Base-by-base conservation (phyloP, 2,797 vertebrate genomes). In the Megalops cyprinoides region DNA sequence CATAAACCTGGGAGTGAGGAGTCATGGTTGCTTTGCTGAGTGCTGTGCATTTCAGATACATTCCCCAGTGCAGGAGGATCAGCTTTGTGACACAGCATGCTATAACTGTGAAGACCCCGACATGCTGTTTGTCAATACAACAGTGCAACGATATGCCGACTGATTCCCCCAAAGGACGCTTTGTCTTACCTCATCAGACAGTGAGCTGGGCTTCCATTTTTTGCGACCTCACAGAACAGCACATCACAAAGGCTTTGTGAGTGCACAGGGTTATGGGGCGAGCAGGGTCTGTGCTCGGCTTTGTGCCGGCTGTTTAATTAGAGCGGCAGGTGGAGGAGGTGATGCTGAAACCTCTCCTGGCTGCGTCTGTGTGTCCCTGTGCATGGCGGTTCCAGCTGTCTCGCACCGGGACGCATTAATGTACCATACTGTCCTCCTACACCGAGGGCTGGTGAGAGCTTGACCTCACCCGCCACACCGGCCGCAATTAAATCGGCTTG, bases 401-500 rank as follows among this genome's bases (percentile, higher is more conserved):
- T 71, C 39, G 18, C 67, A 42, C 37, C 23, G 7, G 67, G 37
- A 3, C 44, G 67, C 23, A 37, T 42, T 42, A 65, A 42, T 71
- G 67, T 23, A 44, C 39, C 37, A 31, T 71, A 39, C 14, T 15
- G 18, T 69, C 34, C 65, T 39, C 65, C 65, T 39, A 69, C 65
- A 39, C 37, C 34, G 18, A 42, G 1, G 67, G 37, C 67, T 44
- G 18, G 67, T 42, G 39, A 39, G 39, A 44, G 37, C 62, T 71
- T 75, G 81, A 51, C 71, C 51, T 80, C 79, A 76, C 58, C 71
- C 53, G 82, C 82, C 80, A 78, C 69, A 84, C 78, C 78, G 81
- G 77, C 75, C 79, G 60, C 71, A 87, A 84, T 84, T 84, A 83
- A 55, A 80, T 20, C 65, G 39, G 65, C 39, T 20, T 69, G 65